phyloP scores from a whole-genome alignment of 2,888 invertebrate genomes.

The Embidobia sp. region DNA sequence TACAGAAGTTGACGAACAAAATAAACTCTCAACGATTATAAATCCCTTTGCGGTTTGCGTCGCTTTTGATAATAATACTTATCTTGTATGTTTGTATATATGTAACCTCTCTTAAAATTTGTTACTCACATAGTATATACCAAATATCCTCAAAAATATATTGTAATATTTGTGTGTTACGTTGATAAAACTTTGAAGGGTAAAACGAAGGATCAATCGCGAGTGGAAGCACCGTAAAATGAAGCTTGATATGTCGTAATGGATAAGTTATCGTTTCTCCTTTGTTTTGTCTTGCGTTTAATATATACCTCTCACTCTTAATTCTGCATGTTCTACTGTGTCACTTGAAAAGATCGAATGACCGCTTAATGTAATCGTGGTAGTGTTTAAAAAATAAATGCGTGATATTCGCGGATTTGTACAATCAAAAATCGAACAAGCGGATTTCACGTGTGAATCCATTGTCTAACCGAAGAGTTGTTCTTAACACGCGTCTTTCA shows the following conservation, averaged over 20 bases:
- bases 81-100: slow-evolving; percentile 48
- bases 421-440: slow-evolving; percentile 61
- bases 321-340: slow-evolving; percentile 22
- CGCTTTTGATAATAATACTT: slow-evolving; percentile 26
- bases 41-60: slow-evolving; percentile 4
- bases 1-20: slow-evolving; percentile 34
- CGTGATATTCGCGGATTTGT: slow-evolving; percentile 49
- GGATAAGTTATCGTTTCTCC: slow-evolving; percentile 42
- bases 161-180: slow-evolving; percentile 46
- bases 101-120: slow-evolving; percentile 42
- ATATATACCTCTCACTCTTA: slow-evolving; percentile 3
- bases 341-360: slow-evolving; percentile 36
- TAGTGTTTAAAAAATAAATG: slow-evolving; percentile 46
- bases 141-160: slow-evolving; percentile 60
- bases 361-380: slow-evolving; percentile 51
- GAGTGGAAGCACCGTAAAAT: slow-evolving; percentile 58
- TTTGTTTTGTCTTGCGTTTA: not conserved
- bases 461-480: slow-evolving; percentile 38
- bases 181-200: slow-evolving; percentile 46
- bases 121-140: slow-evolving; percentile 51
- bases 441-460: slow-evolving; percentile 35
- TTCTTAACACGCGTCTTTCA: slow-evolving; percentile 45
- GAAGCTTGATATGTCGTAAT: slow-evolving; percentile 57
- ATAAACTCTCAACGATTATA: slow-evolving; percentile 41
- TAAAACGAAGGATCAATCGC: slow-evolving; percentile 54